Conservation (phyloP, 2,797 vertebrate genomes). For the Sarcophilus harrisii region DNA sequence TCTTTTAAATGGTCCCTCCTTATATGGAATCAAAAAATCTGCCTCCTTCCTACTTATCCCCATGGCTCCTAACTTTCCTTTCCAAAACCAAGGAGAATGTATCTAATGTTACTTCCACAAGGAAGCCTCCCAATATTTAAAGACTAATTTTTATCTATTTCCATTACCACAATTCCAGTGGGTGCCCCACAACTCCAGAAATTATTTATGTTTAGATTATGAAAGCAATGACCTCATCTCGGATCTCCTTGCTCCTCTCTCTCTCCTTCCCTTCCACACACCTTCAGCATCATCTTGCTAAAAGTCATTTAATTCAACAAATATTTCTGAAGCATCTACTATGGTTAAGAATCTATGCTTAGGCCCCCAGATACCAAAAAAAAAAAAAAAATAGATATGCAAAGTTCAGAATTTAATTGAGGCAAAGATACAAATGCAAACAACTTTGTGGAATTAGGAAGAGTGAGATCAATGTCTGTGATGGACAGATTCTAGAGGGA, state of each 20-base stretch:
- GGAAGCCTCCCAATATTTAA: background rate
- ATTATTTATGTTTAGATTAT: background rate
- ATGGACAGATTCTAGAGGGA: background rate
- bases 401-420: background rate
- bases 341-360: background rate
- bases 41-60: background rate
- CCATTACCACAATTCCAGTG: background rate
- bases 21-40: background rate
- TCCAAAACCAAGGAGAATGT: background rate
- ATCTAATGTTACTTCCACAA: background rate
- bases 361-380: background rate
- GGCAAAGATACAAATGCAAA: background rate
- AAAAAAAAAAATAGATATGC: background rate
- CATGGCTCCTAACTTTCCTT: background rate
- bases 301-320: background rate
- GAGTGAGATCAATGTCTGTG: background rate
- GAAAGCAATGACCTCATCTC: background rate
- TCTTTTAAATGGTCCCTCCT: background rate
- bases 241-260: background rate
- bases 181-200: background rate
- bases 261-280: background rate
- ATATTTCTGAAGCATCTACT: background rate
- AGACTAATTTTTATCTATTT: background rate
- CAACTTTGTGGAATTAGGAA: background rate
- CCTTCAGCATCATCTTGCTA: background rate